Conservation (phyloP, 2,888 invertebrate species). For the Stenolophus ochropezus region DNA sequence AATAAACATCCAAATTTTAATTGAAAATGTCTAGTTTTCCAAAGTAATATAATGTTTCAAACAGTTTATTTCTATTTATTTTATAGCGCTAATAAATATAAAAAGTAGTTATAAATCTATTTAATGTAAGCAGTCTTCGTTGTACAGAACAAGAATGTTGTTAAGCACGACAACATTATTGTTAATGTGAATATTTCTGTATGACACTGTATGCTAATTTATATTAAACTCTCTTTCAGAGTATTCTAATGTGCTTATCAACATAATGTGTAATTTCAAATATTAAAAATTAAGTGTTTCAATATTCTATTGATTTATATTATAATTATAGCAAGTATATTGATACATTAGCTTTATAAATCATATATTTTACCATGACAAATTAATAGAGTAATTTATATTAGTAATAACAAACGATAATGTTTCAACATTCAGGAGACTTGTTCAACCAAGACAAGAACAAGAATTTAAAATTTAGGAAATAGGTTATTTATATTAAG, state of each 20-base stretch:
- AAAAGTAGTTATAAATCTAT: conserved; percentile 3
- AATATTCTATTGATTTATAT: background rate
- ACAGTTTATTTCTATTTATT: background rate
- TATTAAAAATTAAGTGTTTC: background rate
- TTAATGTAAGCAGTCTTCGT: conserved; percentile 12
- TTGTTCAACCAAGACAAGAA: too few relatives aligned
- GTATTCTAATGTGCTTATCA: background rate
- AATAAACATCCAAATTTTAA: too few relatives aligned
- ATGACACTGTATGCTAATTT: conserved; percentile 21
- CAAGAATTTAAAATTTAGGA: too few relatives aligned
- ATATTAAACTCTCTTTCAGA: too few relatives aligned
- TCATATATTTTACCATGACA: too few relatives aligned
- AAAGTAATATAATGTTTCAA: background rate
- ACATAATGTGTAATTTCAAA: background rate
- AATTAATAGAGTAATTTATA: too few relatives aligned
- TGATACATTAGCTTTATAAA: too few relatives aligned
- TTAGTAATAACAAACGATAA: too few relatives aligned
- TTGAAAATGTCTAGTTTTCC: too few relatives aligned
- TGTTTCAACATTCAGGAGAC: too few relatives aligned
- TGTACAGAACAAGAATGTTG: conserved; percentile 17
- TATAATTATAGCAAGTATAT: background rate
- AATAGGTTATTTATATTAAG: too few relatives aligned
- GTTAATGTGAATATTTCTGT: conserved; percentile 17
- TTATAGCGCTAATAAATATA: background rate
- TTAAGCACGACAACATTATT: conserved; percentile 20